Percentiles rank a stretch among this genome's conserved stretches.
These are phyloP conservation scores for Atta cephalotes DNA, from an alignment of 1,140 invertebrate species.

Conservation along the genomic window DNA sequence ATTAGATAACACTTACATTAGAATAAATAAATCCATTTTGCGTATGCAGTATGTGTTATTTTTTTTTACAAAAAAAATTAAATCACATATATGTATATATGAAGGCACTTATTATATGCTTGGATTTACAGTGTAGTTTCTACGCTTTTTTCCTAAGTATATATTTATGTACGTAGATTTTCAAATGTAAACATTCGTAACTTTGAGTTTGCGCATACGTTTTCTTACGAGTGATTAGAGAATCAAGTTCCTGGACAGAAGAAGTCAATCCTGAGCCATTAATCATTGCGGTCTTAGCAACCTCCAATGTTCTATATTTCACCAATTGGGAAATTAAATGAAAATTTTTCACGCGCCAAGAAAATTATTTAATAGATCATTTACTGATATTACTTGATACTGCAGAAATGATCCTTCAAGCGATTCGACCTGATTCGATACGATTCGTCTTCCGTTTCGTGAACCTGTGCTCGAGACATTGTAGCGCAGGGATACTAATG, in stretches of 20 bases:
- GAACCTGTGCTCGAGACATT: constrained; percentile 62
- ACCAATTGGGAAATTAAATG: background rate
- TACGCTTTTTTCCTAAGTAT: too few relatives aligned
- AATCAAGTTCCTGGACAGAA: background rate
- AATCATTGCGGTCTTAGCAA: background rate
- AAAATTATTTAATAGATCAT: background rate
- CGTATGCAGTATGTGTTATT: too few relatives aligned
- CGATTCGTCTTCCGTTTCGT: constrained; percentile 5
- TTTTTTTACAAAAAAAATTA: too few relatives aligned
- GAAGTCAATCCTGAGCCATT: background rate
- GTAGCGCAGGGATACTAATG: constrained; percentile 60
- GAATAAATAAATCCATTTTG: too few relatives aligned
- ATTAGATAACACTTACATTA: too few relatives aligned
- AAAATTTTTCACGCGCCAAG: background rate
- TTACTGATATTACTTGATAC: background rate
- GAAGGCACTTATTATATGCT: too few relatives aligned
- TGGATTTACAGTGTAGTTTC: too few relatives aligned
- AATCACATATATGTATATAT: too few relatives aligned
- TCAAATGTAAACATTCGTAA: too few relatives aligned
- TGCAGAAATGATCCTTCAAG: background rate
- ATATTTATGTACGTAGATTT: too few relatives aligned
- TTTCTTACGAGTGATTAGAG: too few relatives aligned
- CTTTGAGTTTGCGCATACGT: too few relatives aligned
- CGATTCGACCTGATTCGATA: constrained; percentile 46
- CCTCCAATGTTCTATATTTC: background rate